These are phyloP conservation scores for Mimumesa dahlbomi DNA, from an alignment of 2,888 invertebrate genomes.

Conservation along the genomic window DNA sequence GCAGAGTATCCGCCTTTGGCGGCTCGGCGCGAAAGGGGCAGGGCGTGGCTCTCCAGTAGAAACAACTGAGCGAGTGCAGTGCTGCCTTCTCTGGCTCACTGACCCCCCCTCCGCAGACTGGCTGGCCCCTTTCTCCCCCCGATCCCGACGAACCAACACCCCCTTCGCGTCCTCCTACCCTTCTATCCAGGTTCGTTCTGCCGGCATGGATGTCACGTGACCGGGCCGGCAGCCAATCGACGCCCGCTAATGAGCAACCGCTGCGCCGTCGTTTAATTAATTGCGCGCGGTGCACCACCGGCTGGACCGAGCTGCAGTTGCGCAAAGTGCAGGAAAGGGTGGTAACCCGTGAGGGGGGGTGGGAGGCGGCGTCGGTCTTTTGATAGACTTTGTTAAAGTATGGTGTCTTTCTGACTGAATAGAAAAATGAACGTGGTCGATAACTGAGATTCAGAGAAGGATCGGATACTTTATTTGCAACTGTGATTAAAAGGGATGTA, in stretches of 20 bases:
- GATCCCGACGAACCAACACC: conserved; percentile 43
- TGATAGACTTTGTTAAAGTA: too few species aligned
- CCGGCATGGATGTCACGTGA: conserved; percentile 68
- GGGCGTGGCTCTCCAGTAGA: conserved; percentile 78
- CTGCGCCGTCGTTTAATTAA: conserved; percentile 63
- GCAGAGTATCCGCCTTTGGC: conserved; percentile 77
- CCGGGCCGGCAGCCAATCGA: conserved; percentile 74
- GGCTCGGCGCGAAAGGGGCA: conserved; percentile 74
- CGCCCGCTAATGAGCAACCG: conserved; percentile 74
- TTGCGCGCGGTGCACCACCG: conserved; percentile 44
- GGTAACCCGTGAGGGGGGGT: neutral
- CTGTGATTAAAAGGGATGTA: too few species aligned
- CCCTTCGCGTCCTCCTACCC: conserved; percentile 58
- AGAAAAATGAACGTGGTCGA: too few species aligned
- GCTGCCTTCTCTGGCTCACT: conserved; percentile 61
- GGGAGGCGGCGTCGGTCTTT: neutral
- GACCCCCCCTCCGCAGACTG: conserved; percentile 39
- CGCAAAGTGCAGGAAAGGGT: conserved; percentile 49
- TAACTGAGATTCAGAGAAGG: too few species aligned
- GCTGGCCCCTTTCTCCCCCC: conserved; percentile 46
- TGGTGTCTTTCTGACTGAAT: too few species aligned
- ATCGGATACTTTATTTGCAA: too few species aligned
- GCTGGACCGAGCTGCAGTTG: conserved; percentile 37
- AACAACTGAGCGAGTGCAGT: conserved; percentile 75
- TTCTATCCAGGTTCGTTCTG: conserved; percentile 51